Conservation (phyloP, 2,113 vertebrate species). For the Phaethornis superciliosus region DNA sequence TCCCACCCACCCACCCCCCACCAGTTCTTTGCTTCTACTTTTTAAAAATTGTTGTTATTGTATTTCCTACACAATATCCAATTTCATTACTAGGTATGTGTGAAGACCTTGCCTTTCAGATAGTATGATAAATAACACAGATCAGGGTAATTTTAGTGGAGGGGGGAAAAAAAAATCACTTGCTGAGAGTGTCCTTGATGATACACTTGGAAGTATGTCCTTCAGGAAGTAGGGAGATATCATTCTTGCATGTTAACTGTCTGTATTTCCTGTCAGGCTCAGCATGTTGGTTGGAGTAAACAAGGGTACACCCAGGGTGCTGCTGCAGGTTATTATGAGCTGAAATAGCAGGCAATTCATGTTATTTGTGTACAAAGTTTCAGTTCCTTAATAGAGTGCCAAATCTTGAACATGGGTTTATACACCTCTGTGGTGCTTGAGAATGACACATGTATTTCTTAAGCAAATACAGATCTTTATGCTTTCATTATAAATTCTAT, state of each 20-base stretch:
- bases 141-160: background rate
- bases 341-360: background rate
- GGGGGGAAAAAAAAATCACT: background rate
- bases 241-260: background rate
- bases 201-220: background rate
- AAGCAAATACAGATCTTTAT: background rate
- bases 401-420: background rate
- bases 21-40: background rate
- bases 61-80: background rate
- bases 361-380: background rate
- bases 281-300: constrained; percentile 7
- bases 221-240: constrained; percentile 18
- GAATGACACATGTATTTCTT: background rate
- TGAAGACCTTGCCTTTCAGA: background rate
- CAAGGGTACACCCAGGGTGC: background rate
- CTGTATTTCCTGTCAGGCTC: constrained; percentile 37
- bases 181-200: background rate
- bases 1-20: too few species aligned
- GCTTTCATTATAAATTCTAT: constrained; percentile 21
- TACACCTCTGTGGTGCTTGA: background rate
- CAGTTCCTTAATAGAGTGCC: background rate
- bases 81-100: background rate
- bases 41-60: background rate
- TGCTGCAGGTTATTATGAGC: background rate
- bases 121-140: background rate